A percentile compares a stretch with the other conserved stretches of the same genome.
These are phyloP conservation scores for Cryptoprocta ferox DNA, from an alignment of 2,797 vertebrate genomes.

Conservation along the genomic window DNA sequence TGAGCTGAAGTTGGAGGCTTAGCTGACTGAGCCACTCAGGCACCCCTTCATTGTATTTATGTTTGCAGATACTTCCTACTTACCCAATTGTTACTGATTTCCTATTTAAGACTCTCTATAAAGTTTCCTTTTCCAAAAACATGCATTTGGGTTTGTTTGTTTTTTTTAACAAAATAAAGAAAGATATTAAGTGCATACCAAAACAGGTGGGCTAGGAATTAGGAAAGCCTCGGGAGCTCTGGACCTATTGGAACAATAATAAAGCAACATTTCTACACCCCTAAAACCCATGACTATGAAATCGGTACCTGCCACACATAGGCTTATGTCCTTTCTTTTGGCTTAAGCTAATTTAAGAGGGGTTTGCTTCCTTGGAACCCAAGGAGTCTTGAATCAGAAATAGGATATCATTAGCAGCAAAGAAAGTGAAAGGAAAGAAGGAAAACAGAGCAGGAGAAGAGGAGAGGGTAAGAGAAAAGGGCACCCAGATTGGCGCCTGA, in stretches of 20 bases:
- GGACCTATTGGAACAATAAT: neutral
- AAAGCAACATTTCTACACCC: neutral
- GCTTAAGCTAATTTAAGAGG: neutral
- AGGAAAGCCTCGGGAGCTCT: neutral
- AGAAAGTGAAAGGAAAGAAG: neutral
- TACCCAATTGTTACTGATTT: neutral
- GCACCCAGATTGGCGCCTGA: fast-evolving
- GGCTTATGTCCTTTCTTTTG: neutral
- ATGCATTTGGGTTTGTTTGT: neutral
- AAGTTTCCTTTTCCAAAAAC: neutral
- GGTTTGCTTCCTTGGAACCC: neutral
- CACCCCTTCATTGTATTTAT: neutral
- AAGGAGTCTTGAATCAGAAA: neutral
- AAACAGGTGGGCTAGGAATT: neutral
- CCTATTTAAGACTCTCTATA: neutral
- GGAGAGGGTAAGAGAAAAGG: neutral
- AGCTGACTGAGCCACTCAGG: too few relatives aligned
- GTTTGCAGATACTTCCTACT: neutral
- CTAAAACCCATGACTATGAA: neutral
- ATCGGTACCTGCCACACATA: neutral
- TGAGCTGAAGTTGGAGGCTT: too few relatives aligned
- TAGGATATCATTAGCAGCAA: neutral
- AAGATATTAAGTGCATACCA: neutral
- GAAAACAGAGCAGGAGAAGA: neutral
- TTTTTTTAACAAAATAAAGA: neutral